A percentile compares a stretch with the other conserved stretches of the same genome.
Evolutionary conservation across 2,888 invertebrate species (phyloP).

Genomic region (Callimorpha dominula): DNA sequence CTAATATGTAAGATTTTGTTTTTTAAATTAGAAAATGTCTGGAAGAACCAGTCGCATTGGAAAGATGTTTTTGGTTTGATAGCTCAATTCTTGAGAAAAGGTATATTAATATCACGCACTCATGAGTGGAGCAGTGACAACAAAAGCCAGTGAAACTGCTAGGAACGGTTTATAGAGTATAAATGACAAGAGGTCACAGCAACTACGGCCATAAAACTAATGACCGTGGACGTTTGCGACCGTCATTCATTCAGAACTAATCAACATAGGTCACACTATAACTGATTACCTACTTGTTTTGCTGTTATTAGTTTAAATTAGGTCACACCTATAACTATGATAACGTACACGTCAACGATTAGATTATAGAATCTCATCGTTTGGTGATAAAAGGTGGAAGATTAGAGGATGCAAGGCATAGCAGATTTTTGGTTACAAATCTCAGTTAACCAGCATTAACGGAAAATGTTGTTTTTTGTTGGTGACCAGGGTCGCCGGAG

Average conservation of each 20-base stretch:
- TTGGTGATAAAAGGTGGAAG: background rate
- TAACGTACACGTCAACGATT: background rate
- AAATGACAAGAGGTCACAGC: background rate
- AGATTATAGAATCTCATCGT: background rate
- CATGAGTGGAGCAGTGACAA: background rate
- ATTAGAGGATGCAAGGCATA: background rate
- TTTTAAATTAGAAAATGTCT: too few species aligned
- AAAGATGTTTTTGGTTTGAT: background rate
- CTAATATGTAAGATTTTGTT: background rate
- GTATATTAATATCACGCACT: background rate
- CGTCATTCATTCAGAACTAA: background rate
- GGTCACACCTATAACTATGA: background rate
- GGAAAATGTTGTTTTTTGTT: background rate
- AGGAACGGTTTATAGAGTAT: background rate
- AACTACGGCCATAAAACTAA: background rate
- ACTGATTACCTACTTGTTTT: slow-evolving; percentile 1
- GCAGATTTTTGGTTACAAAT: background rate
- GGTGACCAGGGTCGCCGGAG: background rate
- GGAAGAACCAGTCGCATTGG: too few species aligned
- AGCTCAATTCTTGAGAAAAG: background rate
- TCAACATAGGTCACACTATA: background rate
- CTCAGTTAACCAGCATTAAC: background rate
- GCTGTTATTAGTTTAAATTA: background rate
- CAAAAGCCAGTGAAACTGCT: background rate
- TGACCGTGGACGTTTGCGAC: background rate